Evolutionary conservation across 2,888 invertebrate genomes (phyloP).

Genomic region (Agrochola circellaris): DNA sequence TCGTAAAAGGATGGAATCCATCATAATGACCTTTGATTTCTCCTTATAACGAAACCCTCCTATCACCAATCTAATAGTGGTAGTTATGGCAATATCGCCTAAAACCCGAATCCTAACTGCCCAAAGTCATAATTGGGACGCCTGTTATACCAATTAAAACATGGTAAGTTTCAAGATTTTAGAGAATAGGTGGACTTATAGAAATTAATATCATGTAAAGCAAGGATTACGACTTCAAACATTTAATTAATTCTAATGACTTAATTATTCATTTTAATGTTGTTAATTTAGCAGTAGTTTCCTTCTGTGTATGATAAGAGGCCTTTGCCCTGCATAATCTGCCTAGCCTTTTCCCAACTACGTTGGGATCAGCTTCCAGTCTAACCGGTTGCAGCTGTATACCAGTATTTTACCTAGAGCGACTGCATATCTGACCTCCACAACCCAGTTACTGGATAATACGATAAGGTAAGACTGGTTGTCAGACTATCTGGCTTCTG

Average conservation of each 20-base stretch:
- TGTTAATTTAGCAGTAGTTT: too few species aligned
- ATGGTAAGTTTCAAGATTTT: neutral
- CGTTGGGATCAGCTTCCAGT: neutral
- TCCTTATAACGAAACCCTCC: neutral
- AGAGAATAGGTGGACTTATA: neutral
- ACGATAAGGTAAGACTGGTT: neutral
- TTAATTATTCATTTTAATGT: too few species aligned
- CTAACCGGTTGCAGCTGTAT: neutral
- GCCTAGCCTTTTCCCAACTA: neutral
- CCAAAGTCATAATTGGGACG: neutral
- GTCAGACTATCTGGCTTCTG: neutral
- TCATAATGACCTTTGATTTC: neutral
- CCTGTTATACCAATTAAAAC: neutral
- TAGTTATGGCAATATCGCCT: neutral
- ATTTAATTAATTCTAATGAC: too few species aligned
- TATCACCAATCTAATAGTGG: neutral
- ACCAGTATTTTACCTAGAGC: neutral
- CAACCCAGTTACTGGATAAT: neutral
- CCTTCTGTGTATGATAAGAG: too few species aligned
- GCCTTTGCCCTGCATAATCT: neutral
- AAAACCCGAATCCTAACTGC: neutral
- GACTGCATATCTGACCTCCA: neutral
- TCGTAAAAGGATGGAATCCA: too few species aligned
- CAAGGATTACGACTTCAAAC: neutral
- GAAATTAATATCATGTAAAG: neutral